Evolutionary conservation across 2,888 invertebrate genomes (phyloP), one percentile per base, ranked within the genome.

Genomic region (Zhuqinia jingwanae): DNA sequence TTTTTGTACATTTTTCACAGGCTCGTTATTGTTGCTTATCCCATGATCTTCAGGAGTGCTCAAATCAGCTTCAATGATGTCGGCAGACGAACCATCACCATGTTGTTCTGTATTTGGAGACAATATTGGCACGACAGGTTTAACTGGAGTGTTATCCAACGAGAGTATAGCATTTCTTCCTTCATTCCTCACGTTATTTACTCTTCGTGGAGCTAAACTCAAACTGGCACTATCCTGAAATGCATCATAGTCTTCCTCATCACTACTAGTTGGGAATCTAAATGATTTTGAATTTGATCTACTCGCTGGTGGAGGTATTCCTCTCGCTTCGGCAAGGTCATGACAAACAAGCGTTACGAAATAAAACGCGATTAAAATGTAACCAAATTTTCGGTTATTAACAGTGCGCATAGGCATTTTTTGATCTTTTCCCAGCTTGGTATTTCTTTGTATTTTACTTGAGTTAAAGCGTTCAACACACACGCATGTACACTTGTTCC

Each of bases 261-360:
- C 17, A 36, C 58, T n/a, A n/a, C n/a, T 73, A 17, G 36, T 58
- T 8, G 82, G 82, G 36, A 82, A 82, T 50, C 82, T 25, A 42
- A 82, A 60, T 30, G 82, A 63, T 45, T 45, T 58, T 58, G 81
- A 73, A n/a, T 50, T 82, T 17, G 76, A 75, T 1, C 36, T n/a
- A n/a, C n/a, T n/a, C n/a, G n/a, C n/a, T n/a, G n/a, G n/a, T n/a
- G n/a, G 36, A 20, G 82, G 82, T 63, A 82, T 6, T 22, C 63
- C 13, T 11, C 82, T 30, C 2, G 73, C 27, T 20, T 82, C 75
- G 0, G 20, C 13, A 8, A 63, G 5, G n/a, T 15, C n/a, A n/a
- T n/a, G n/a, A n/a, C n/a, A n/a, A n/a, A n/a, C n/a, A n/a, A n/a
- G n/a, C n/a, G n/a, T n/a, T n/a, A n/a, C n/a, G n/a, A n/a, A n/a